Conservation (phyloP, 2,888 invertebrate species). For the Leptinotarsa rubiginosa region DNA sequence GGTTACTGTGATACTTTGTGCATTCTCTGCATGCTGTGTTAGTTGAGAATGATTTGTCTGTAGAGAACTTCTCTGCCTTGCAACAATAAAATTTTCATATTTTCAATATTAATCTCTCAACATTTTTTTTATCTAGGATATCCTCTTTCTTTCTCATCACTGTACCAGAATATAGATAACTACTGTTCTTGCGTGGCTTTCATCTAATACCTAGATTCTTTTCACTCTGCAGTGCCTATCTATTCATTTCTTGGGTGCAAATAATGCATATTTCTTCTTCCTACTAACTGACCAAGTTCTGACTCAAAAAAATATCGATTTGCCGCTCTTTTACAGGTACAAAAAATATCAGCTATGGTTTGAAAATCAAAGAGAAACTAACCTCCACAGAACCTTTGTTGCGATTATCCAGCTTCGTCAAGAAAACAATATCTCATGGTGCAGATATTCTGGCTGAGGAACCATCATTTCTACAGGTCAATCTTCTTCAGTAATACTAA, state of each 20-base stretch:
- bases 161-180: no score
- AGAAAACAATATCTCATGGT: no score
- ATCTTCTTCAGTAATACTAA: no score
- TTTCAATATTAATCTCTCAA: no score
- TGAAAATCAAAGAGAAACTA: no score
- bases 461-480: no score
- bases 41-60: neutral
- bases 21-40: constrained; percentile 2
- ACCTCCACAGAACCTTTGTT: no score
- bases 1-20: neutral
- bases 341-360: no score
- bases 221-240: neutral
- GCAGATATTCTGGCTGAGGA: no score
- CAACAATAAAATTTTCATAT: neutral
- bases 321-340: neutral
- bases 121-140: no score
- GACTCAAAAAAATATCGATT: neutral
- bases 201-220: neutral
- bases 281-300: neutral
- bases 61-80: neutral
- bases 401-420: no score
- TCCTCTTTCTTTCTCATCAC: no score
- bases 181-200: neutral
- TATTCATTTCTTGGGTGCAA: neutral
- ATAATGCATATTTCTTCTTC: neutral